Evolutionary conservation across 2,797 vertebrate genomes (phyloP).

Genomic region (Pangasius djambal): DNA sequence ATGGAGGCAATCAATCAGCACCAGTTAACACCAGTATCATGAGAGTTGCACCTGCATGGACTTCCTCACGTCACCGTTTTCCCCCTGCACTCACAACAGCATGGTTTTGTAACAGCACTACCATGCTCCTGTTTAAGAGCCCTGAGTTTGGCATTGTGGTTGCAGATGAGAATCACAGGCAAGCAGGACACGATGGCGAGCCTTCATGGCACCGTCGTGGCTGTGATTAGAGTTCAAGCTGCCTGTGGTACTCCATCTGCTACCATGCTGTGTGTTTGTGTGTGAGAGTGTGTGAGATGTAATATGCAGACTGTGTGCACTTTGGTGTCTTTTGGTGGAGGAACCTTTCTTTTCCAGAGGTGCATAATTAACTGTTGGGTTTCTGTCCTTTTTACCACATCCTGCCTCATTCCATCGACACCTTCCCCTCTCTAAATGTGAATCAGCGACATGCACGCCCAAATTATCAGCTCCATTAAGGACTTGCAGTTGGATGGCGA

Average conservation of each 20-base stretch:
- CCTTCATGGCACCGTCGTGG: background rate
- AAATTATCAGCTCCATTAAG: slow-evolving; percentile 97
- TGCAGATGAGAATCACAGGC: slow-evolving; percentile 32
- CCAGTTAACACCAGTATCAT: slow-evolving; percentile 55
- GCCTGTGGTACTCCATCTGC: slow-evolving; percentile 50
- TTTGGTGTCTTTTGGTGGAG: slow-evolving; percentile 48
- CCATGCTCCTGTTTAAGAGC: slow-evolving; percentile 8
- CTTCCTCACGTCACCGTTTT: slow-evolving; percentile 31
- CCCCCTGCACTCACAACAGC: slow-evolving; percentile 23
- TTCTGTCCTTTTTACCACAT: slow-evolving; percentile 60
- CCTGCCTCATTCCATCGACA: slow-evolving; percentile 36
- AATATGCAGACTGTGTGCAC: slow-evolving; percentile 18
- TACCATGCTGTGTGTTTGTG: slow-evolving; percentile 46
- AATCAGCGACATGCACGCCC: slow-evolving; percentile 94
- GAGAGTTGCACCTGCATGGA: slow-evolving; percentile 70
- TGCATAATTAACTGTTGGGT: slow-evolving; percentile 64
- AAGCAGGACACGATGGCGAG: background rate
- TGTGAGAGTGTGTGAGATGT: slow-evolving; percentile 40
- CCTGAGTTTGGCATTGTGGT: background rate
- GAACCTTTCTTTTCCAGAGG: slow-evolving; percentile 54
- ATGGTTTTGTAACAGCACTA: slow-evolving; percentile 37
- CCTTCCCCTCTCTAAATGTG: slow-evolving; percentile 37
- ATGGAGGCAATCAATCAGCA: slow-evolving; percentile 16
- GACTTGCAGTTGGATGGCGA: slow-evolving; percentile 93
- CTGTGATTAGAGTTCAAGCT: slow-evolving; percentile 13